These are phyloP conservation scores for Spodoptera frugiperda DNA, from an alignment of 1,140 invertebrate species.

Conservation along the genomic window DNA sequence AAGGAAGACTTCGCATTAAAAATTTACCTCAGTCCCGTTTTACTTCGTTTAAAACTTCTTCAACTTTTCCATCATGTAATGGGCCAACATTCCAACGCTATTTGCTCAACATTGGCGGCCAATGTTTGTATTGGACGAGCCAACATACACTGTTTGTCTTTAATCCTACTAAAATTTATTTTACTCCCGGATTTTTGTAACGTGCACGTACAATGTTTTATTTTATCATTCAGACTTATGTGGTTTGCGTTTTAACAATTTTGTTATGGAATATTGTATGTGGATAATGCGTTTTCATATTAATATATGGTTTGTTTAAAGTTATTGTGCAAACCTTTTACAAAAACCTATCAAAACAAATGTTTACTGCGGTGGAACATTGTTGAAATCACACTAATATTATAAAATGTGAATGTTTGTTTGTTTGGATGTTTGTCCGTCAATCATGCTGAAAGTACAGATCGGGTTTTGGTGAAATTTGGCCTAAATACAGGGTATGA, in stretches of 20 bases:
- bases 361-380: too few relatives aligned
- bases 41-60: background rate
- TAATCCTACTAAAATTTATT: conserved; percentile 30
- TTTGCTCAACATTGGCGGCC: conserved; percentile 3
- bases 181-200: conserved; percentile 2
- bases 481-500: too few relatives aligned
- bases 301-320: background rate
- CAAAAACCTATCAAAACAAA: too few relatives aligned
- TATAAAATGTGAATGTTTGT: too few relatives aligned
- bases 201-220: background rate
- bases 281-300: background rate
- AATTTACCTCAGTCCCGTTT: background rate
- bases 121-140: conserved; percentile 5
- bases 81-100: background rate
- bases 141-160: conserved; percentile 15
- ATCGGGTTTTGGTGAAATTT: too few relatives aligned
- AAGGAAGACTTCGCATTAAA: too few relatives aligned
- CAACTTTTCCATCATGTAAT: conserved; percentile 15
- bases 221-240: background rate
- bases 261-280: background rate
- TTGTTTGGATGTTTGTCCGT: too few relatives aligned
- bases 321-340: too few relatives aligned
- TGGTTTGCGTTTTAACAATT: conserved; percentile 7
- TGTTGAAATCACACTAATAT: too few relatives aligned
- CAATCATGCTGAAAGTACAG: too few relatives aligned